A percentile compares a stretch with the other conserved stretches of the same genome.
Conservation (phyloP, 2,888 invertebrate species). For the Lithophane socia region DNA sequence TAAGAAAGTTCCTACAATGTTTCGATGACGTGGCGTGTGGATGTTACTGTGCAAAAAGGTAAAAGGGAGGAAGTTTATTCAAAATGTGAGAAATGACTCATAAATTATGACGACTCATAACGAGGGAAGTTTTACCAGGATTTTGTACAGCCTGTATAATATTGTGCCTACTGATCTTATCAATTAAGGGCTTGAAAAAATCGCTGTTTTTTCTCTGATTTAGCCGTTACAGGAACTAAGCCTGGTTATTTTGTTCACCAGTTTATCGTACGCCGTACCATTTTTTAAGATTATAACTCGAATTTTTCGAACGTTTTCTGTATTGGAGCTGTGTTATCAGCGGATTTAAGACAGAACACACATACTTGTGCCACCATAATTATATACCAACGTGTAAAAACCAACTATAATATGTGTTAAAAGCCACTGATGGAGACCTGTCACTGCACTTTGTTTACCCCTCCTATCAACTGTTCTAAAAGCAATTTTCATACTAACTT, state of each 20-base stretch:
- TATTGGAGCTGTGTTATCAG: neutral
- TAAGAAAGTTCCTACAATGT: slow-evolving; percentile 8
- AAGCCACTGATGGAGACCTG: neutral
- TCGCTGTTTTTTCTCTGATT: neutral
- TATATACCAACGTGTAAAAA: too few species aligned
- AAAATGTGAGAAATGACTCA: slow-evolving; percentile 23
- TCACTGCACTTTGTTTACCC: neutral
- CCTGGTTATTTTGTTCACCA: neutral
- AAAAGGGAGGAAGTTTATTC: slow-evolving; percentile 3
- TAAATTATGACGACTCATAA: slow-evolving; percentile 20
- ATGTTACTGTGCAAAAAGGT: slow-evolving; percentile 1
- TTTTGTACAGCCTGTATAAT: neutral
- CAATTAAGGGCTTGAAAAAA: slow-evolving; percentile 21
- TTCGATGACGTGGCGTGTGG: neutral
- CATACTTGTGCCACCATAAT: too few species aligned
- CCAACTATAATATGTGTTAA: too few species aligned
- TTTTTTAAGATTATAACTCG: neutral
- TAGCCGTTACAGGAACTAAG: neutral
- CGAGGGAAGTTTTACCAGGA: neutral
- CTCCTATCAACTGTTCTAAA: neutral
- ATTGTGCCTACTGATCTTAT: slow-evolving; percentile 17
- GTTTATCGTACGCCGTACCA: neutral
- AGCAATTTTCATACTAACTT: neutral
- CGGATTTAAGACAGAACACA: neutral
- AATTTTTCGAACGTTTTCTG: neutral